Conservation (phyloP, 2,113 vertebrate genomes). For the Osmerus eperlanus region DNA sequence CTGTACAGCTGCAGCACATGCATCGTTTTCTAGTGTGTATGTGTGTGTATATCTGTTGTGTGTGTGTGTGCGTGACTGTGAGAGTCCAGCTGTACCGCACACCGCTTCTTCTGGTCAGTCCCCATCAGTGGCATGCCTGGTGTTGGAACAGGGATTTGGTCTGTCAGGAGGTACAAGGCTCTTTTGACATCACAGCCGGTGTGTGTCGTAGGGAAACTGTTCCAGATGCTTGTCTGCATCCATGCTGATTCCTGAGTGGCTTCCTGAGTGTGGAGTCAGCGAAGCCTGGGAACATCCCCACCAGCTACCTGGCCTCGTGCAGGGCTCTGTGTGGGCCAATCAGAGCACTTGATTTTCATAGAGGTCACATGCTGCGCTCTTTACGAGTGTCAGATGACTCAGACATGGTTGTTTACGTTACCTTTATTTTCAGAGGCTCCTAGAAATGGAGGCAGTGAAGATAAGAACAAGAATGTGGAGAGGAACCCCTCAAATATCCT, state of each 20-base stretch:
- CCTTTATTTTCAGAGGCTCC: conserved; percentile 50
- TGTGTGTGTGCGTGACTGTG: too few relatives aligned
- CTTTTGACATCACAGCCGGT: neutral
- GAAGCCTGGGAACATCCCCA: neutral
- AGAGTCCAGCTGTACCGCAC: too few relatives aligned
- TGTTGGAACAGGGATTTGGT: neutral
- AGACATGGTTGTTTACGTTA: neutral
- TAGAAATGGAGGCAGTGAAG: conserved; percentile 78
- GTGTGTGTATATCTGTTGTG: too few relatives aligned
- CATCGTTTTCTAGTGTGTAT: too few relatives aligned
- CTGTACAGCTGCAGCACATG: too few relatives aligned
- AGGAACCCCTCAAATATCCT: conserved; percentile 89
- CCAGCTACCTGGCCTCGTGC: conserved; percentile 2
- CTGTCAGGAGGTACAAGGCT: conserved; percentile 7
- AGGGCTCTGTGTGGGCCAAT: neutral
- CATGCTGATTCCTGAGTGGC: neutral
- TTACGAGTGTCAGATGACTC: neutral
- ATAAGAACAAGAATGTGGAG: conserved; percentile 86
- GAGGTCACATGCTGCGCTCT: neutral
- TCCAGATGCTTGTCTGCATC: conserved; percentile 6
- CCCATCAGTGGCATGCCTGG: neutral
- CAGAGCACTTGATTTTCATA: neutral
- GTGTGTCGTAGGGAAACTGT: neutral
- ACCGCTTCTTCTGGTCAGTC: too few relatives aligned
- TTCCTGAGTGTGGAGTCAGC: neutral